A percentile compares a stretch with the other conserved stretches of the same genome.
phyloP scores from a whole-genome alignment of 2,797 vertebrate genomes.

The Fundulus diaphanus region DNA sequence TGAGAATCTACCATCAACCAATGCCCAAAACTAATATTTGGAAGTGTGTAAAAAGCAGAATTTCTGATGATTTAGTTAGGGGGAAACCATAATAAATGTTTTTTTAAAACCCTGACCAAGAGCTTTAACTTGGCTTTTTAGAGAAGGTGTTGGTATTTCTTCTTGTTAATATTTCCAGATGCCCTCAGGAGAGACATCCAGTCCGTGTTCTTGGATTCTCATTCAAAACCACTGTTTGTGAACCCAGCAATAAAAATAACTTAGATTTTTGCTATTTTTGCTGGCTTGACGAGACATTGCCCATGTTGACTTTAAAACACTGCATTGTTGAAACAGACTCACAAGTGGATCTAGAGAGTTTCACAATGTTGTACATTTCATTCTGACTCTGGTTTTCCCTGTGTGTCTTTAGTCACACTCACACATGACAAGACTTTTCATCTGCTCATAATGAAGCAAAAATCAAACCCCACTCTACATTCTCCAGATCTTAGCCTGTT shows the following conservation, averaged over 20 bases:
- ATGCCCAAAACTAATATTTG: too few relatives aligned
- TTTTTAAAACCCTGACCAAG: background rate
- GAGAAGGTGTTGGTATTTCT: conserved; percentile 16
- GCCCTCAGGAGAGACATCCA: conserved; percentile 26
- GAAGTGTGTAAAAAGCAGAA: conserved; percentile 11
- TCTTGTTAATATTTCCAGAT: conserved; percentile 16
- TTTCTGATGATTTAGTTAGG: background rate
- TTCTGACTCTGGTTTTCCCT: conserved; percentile 12
- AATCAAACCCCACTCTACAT: conserved; percentile 29
- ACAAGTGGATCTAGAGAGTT: conserved; percentile 24
- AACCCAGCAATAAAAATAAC: conserved; percentile 37
- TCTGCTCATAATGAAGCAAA: conserved; percentile 20
- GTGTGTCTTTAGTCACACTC: conserved; percentile 15
- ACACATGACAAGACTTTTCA: conserved; percentile 32
- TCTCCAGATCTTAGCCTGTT: conserved; percentile 37
- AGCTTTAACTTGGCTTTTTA: conserved; percentile 11
- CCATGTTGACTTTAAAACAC: conserved; percentile 36
- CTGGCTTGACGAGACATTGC: conserved; percentile 28
- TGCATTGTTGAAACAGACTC: conserved; percentile 31
- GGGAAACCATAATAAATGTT: background rate
- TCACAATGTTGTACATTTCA: conserved; percentile 21
- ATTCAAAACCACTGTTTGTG: conserved; percentile 36
- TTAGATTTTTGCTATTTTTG: conserved; percentile 38
- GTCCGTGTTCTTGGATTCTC: conserved; percentile 30
- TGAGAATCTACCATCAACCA: too few relatives aligned